phyloP scores from a whole-genome alignment of 2,113 vertebrate genomes.

The Asarcornis scutulata region DNA sequence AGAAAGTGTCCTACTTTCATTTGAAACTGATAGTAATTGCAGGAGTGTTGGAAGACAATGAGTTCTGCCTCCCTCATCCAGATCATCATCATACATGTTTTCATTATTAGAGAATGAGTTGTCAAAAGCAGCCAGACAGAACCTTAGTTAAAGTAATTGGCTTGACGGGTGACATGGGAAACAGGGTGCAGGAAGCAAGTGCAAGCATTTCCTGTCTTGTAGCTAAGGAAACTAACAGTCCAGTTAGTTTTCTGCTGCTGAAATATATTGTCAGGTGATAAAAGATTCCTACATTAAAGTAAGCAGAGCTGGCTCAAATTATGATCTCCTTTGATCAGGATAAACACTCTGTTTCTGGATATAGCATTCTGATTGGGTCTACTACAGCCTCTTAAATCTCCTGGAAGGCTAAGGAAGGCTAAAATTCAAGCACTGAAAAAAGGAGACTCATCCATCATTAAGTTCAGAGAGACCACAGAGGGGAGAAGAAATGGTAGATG shows the following conservation, averaged over 20 bases:
- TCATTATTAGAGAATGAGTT: background rate
- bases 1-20: slow-evolving; percentile 14
- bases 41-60: background rate
- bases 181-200: background rate
- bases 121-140: slow-evolving; percentile 10
- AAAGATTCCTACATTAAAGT: background rate
- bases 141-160: slow-evolving; percentile 32
- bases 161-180: slow-evolving; percentile 14
- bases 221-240: background rate
- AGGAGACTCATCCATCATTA: background rate
- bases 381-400: background rate
- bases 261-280: background rate
- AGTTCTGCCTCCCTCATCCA: background rate
- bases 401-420: background rate
- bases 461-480: background rate
- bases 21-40: background rate
- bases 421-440: background rate
- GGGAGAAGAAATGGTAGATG: background rate
- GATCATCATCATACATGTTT: background rate
- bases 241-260: background rate
- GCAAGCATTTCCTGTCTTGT: background rate
- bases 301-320: background rate
- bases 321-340: background rate
- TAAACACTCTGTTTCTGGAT: background rate
- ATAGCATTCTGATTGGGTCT: background rate